Conservation (phyloP, 2,113 vertebrate species). For the Nesospiza acunhae region DNA sequence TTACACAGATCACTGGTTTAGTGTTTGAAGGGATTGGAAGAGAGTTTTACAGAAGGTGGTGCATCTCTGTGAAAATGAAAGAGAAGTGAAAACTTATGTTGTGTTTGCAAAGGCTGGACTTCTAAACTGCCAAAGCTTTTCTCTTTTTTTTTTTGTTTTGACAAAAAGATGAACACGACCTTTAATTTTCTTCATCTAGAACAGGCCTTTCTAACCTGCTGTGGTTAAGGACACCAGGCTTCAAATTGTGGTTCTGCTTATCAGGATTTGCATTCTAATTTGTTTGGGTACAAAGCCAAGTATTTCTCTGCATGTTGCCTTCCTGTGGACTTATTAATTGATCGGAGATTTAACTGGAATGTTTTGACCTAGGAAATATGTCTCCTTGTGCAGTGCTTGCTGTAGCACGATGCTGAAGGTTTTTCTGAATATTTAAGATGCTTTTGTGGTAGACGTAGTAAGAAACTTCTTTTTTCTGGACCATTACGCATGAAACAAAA, state of each 20-base stretch:
- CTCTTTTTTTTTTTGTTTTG: background rate
- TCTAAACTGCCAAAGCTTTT: background rate
- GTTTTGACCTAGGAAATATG: constrained; percentile 27
- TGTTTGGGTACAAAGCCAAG: constrained; percentile 34
- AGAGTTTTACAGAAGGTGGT: constrained; percentile 13
- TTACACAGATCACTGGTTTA: background rate
- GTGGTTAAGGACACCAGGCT: constrained; percentile 4
- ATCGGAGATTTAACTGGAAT: background rate
- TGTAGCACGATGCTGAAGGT: background rate
- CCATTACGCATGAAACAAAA: constrained; percentile 6
- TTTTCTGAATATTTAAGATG: background rate
- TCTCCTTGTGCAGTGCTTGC: background rate
- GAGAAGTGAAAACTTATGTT: background rate
- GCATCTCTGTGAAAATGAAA: background rate
- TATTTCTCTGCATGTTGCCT: background rate
- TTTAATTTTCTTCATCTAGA: constrained; percentile 33
- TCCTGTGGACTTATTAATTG: constrained; percentile 38
- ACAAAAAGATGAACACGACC: background rate
- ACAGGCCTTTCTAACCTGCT: constrained; percentile 29
- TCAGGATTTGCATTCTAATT: constrained; percentile 49
- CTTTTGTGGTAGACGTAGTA: background rate
- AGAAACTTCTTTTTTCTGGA: background rate
- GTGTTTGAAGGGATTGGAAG: constrained; percentile 12
- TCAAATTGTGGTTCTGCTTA: background rate
- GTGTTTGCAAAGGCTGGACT: background rate